Conservation (phyloP, 2,888 invertebrate genomes). For the Tenthredo livida region DNA sequence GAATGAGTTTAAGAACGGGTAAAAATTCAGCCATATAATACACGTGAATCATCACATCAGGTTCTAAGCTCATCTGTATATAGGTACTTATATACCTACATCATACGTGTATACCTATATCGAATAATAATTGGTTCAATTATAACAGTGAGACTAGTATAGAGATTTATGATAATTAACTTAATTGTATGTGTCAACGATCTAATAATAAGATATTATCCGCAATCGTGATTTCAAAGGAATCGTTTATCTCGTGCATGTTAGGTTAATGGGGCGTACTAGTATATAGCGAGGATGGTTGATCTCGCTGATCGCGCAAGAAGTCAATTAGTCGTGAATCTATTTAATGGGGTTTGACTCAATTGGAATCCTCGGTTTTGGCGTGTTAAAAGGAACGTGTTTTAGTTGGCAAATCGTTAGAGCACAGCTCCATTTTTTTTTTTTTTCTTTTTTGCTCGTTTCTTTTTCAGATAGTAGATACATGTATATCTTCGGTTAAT, state of each 20-base stretch:
- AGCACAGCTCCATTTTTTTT: background rate
- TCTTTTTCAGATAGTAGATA: too few species aligned
- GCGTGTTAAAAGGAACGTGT: constrained; percentile 5
- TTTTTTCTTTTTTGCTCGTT: too few species aligned
- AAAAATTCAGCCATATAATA: background rate
- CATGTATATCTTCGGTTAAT: background rate
- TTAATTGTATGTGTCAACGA: constrained; percentile 7
- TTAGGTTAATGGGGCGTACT: background rate
- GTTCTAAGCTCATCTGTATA: background rate
- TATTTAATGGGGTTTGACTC: constrained; percentile 12
- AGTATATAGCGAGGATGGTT: background rate
- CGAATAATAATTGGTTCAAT: background rate
- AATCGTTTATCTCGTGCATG: background rate
- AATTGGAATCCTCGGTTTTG: background rate
- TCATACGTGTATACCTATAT: background rate
- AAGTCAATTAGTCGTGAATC: constrained; percentile 25
- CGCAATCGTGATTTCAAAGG: constrained; percentile 3
- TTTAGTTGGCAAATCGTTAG: constrained; percentile 20
- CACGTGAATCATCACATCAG: background rate
- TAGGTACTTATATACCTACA: background rate
- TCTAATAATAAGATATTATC: constrained; percentile 12
- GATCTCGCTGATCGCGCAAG: constrained; percentile 9
- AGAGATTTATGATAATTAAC: background rate
- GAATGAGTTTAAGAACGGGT: background rate
- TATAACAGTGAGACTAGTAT: background rate